phyloP scores from a whole-genome alignment of 1,140 invertebrate genomes.

The Drosophila rufa region DNA sequence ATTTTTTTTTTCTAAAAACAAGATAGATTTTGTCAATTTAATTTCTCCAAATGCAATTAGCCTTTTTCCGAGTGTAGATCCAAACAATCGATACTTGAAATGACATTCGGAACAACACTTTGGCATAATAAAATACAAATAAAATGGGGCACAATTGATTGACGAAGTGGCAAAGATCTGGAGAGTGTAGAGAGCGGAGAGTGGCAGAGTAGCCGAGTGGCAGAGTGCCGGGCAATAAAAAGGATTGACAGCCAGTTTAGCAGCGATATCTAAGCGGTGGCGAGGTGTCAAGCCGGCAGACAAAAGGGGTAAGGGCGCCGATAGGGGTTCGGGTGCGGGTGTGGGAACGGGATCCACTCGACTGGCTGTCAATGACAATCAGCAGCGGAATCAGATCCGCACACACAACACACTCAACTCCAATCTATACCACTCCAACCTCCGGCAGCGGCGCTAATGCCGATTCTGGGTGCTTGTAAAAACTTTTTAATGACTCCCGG shows the following conservation, averaged over 20 bases:
- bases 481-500: conserved; percentile 65
- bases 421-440: conserved; percentile 1
- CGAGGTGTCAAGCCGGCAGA: conserved; percentile 35
- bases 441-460: conserved; percentile 50
- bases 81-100: conserved; percentile 50
- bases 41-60: not conserved
- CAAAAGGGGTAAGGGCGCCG: conserved; percentile 9
- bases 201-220: conserved; percentile 17
- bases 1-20: not conserved
- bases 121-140: conserved; percentile 75
- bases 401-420: conserved; percentile 27
- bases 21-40: no score
- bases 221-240: conserved; percentile 71
- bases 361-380: conserved; percentile 54
- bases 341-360: conserved; percentile 21
- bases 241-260: conserved; percentile 62
- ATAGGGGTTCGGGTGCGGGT: conserved; percentile 1
- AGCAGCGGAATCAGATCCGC: conserved; percentile 45
- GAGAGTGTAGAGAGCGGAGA: conserved; percentile 26
- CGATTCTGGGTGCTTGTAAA: conserved; percentile 72
- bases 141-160: conserved; percentile 66
- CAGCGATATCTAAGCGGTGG: conserved; percentile 46
- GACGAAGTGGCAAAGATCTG: conserved; percentile 67
- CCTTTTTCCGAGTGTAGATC: conserved; percentile 14
- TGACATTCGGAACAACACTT: conserved; percentile 73